Evolutionary conservation across 2,797 vertebrate genomes (phyloP).

Genomic region (Staurois parvus): DNA sequence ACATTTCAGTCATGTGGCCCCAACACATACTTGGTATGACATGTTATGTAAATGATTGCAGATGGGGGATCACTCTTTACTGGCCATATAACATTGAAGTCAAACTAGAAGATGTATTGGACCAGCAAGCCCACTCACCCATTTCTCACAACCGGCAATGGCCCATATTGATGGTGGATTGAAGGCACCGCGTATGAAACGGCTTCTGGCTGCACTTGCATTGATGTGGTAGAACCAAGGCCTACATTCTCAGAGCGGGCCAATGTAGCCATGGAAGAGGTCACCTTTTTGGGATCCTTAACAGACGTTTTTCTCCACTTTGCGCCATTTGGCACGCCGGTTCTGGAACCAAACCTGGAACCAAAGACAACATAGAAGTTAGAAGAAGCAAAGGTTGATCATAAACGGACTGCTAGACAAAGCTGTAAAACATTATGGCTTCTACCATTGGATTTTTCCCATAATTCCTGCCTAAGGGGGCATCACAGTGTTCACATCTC

Average conservation of each 20-base stretch:
- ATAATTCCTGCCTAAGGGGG: too few relatives aligned
- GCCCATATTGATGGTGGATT: conserved; percentile 23
- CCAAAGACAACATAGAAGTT: neutral
- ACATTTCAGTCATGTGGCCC: too few relatives aligned
- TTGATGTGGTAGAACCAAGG: conserved; percentile 11
- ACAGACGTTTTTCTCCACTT: conserved; percentile 76
- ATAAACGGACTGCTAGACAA: too few relatives aligned
- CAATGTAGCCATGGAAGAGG: conserved; percentile 53
- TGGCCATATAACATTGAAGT: too few relatives aligned
- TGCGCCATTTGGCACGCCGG: conserved; percentile 93
- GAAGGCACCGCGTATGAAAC: conserved; percentile 13
- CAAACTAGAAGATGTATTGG: neutral
- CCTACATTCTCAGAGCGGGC: conserved; percentile 36
- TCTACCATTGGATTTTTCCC: too few relatives aligned
- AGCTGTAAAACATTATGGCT: too few relatives aligned
- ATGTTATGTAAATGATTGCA: too few relatives aligned
- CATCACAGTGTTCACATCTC: too few relatives aligned
- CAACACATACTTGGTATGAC: too few relatives aligned
- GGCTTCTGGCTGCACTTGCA: conserved; percentile 32
- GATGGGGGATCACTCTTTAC: too few relatives aligned
- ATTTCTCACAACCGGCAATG: conserved; percentile 50
- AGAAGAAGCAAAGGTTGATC: neutral
- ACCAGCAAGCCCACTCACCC: neutral
- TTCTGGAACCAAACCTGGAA: conserved; percentile 97
- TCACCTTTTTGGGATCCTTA: conserved; percentile 70